phyloP scores from a whole-genome alignment of 1,140 invertebrate genomes.

The Apocrypta bakeri region DNA sequence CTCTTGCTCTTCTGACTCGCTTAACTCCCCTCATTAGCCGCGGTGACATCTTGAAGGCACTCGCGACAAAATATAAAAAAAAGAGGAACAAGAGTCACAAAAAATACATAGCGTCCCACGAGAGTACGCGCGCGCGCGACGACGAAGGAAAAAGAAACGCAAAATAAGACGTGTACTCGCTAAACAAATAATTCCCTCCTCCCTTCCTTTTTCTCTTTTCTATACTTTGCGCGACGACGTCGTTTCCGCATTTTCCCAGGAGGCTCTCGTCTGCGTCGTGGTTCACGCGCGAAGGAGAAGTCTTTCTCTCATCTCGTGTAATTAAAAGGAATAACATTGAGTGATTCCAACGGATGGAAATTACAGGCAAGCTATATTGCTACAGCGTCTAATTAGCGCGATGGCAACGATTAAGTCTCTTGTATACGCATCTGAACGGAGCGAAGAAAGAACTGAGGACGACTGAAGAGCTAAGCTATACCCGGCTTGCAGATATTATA shows the following conservation, averaged over 20 bases:
- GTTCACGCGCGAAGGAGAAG: not conserved
- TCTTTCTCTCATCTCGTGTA: conserved; percentile 46
- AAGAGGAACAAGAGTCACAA: conserved; percentile 35
- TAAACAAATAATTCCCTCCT: conserved; percentile 44
- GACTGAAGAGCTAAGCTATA: no score
- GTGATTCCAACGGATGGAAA: conserved; percentile 58
- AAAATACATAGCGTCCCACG: conserved; percentile 26
- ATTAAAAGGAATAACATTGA: conserved; percentile 66
- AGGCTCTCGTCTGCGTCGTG: conserved; percentile 22
- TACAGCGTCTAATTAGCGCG: conserved; percentile 48
- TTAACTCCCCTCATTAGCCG: conserved; percentile 68
- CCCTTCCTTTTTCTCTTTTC: conserved; percentile 1
- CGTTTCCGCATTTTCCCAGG: conserved; percentile 48
- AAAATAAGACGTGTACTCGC: conserved; percentile 9
- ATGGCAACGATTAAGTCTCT: conserved; percentile 30
- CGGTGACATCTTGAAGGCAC: conserved; percentile 70
- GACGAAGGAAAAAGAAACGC: conserved; percentile 11
- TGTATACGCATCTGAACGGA: not conserved
- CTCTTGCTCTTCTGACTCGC: conserved; percentile 53
- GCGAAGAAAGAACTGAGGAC: not conserved
- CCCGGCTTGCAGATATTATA: no score
- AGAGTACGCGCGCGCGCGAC: not conserved
- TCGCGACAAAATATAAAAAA: conserved; percentile 59
- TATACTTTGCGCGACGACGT: conserved; percentile 2
- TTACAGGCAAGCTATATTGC: conserved; percentile 58